These are phyloP conservation scores for Neogobius melanostomus DNA, from an alignment of 2,113 vertebrate species.

Conservation along the genomic window DNA sequence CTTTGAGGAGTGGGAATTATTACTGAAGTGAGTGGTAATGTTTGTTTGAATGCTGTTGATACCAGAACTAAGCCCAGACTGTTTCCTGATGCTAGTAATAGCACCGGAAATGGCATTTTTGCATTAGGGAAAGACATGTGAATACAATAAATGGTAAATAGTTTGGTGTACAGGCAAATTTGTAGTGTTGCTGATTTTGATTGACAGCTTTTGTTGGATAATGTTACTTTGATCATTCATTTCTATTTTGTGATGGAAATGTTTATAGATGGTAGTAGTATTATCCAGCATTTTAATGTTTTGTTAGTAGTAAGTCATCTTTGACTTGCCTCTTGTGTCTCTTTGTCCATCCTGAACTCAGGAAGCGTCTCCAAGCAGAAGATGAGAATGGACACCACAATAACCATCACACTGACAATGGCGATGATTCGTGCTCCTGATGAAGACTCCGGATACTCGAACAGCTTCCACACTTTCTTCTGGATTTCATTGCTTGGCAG, in stretches of 20 bases:
- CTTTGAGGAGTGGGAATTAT: slow-evolving; percentile 8
- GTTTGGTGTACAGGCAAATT: too few relatives aligned
- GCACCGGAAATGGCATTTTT: background rate
- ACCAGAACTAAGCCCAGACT: background rate
- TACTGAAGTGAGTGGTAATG: slow-evolving; percentile 1
- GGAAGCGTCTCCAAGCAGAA: slow-evolving; percentile 94
- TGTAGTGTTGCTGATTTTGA: too few relatives aligned
- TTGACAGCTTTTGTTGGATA: too few relatives aligned
- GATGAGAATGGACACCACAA: slow-evolving; percentile 91
- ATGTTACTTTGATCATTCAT: too few relatives aligned
- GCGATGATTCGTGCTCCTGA: slow-evolving; percentile 87
- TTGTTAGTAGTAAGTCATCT: background rate
- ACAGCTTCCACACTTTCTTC: slow-evolving; percentile 87
- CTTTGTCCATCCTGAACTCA: slow-evolving; percentile 83
- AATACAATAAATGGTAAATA: background rate
- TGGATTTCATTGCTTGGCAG: slow-evolving; percentile 79
- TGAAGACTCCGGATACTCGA: slow-evolving; percentile 91
- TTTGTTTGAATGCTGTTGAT: background rate
- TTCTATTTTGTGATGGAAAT: too few relatives aligned
- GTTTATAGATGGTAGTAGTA: too few relatives aligned
- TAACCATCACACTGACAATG: slow-evolving; percentile 91
- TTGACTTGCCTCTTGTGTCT: slow-evolving; percentile 77
- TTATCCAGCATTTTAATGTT: background rate
- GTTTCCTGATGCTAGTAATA: background rate
- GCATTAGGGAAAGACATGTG: background rate